phyloP scores from a whole-genome alignment of 2,113 vertebrate species.

The Dromas ardeola region DNA sequence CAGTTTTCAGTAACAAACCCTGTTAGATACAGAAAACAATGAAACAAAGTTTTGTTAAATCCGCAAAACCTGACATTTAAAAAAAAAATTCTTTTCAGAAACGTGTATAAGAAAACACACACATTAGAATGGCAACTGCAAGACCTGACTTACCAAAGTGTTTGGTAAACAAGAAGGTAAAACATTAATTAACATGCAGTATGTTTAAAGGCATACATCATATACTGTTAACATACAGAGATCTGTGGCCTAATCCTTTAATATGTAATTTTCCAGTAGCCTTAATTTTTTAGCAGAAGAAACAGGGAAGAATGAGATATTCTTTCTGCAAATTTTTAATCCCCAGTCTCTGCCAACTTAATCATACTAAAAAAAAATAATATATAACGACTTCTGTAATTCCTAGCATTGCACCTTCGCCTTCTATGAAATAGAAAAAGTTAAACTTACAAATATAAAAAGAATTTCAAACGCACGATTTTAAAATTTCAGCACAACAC shows the following conservation, averaged over 20 bases:
- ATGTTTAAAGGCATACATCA: neutral
- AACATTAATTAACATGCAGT: neutral
- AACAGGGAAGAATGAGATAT: neutral
- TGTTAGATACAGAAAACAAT: slow-evolving; percentile 17
- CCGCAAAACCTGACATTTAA: neutral
- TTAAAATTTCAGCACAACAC: neutral
- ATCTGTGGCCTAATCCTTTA: neutral
- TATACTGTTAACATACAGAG: neutral
- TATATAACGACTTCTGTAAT: accelerated
- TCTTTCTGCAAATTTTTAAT: neutral
- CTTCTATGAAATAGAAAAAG: neutral
- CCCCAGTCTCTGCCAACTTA: neutral
- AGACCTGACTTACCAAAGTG: neutral
- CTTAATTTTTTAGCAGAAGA: neutral
- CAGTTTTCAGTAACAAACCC: slow-evolving; percentile 50
- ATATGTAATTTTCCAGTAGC: neutral
- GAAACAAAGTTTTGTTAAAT: neutral
- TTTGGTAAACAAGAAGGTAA: neutral
- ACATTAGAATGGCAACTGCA: neutral
- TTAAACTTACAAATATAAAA: neutral
- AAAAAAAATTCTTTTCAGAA: neutral
- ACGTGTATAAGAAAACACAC: neutral
- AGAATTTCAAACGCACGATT: neutral
- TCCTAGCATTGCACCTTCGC: neutral
- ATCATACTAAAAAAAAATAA: neutral